These are phyloP conservation scores for Muscina levida DNA, from an alignment of 2,888 invertebrate genomes.

Conservation along the genomic window DNA sequence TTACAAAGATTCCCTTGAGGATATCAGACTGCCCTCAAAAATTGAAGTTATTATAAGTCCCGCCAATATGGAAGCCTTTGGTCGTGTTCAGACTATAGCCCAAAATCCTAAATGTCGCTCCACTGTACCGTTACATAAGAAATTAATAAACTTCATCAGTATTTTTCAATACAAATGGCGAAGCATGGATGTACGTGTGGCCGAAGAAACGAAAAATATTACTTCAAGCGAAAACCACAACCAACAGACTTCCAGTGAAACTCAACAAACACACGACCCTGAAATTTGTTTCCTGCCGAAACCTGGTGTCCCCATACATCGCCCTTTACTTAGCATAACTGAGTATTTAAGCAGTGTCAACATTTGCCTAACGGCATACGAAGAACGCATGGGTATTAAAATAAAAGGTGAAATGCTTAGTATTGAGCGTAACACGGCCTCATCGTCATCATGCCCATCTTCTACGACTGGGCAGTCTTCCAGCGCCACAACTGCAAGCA, in stretches of 20 bases:
- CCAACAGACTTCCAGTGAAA: not conserved
- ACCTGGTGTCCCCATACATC: conserved; percentile 84
- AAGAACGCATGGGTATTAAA: conserved; percentile 85
- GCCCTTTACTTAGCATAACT: conserved; percentile 87
- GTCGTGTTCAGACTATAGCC: conserved; percentile 90
- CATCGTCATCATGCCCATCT: conserved; percentile 43
- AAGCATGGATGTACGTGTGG: conserved; percentile 79
- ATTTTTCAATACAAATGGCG: conserved; percentile 90
- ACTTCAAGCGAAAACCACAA: conserved; percentile 39
- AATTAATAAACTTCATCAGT: conserved; percentile 85
- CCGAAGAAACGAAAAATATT: conserved; percentile 70
- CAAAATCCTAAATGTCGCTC: conserved; percentile 93
- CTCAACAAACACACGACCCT: conserved; percentile 68
- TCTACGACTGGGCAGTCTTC: conserved; percentile 47
- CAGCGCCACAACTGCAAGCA: conserved; percentile 49
- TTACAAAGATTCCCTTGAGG: conserved; percentile 84
- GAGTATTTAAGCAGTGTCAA: conserved; percentile 89
- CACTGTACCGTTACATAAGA: conserved; percentile 87
- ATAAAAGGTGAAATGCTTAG: conserved; percentile 80
- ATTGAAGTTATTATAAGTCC: conserved; percentile 89
- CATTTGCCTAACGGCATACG: conserved; percentile 88
- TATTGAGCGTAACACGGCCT: conserved; percentile 70
- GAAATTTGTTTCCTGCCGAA: conserved; percentile 81
- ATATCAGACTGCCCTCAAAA: conserved; percentile 88
- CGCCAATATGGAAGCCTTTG: conserved; percentile 89